These are phyloP conservation scores for Araneus ventricosus DNA, from an alignment of 1,140 invertebrate species.

Conservation along the genomic window DNA sequence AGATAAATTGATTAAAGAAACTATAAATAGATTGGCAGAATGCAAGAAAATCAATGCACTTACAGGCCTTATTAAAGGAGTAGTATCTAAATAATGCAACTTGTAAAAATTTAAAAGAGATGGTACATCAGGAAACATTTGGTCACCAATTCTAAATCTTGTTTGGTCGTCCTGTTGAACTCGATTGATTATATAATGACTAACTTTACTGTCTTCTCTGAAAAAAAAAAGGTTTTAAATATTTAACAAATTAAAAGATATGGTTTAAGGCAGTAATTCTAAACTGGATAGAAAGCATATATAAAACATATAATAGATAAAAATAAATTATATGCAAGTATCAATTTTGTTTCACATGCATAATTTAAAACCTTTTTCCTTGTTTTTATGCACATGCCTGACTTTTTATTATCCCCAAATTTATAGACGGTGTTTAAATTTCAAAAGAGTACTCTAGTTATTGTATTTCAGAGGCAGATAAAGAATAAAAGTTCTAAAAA, in stretches of 20 bases:
- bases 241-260: too few relatives aligned
- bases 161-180: conserved; percentile 85
- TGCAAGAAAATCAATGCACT: conserved; percentile 42
- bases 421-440: too few relatives aligned
- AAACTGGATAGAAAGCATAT: background rate
- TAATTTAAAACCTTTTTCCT: too few relatives aligned
- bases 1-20: too few relatives aligned
- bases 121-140: conserved; percentile 95
- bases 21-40: too few relatives aligned
- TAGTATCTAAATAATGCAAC: conserved; percentile 97
- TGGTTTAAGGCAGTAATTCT: too few relatives aligned
- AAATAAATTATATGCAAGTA: background rate
- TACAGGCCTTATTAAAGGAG: conserved; percentile 91
- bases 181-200: conserved; percentile 99
- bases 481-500: too few relatives aligned
- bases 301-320: background rate
- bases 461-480: too few relatives aligned
- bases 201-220: conserved; percentile 96
- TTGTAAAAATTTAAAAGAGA: conserved; percentile 95
- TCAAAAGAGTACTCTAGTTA: too few relatives aligned
- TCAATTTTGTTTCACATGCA: too few relatives aligned
- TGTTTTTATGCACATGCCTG: too few relatives aligned
- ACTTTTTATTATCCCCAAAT: too few relatives aligned
- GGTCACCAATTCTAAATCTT: conserved; percentile 95
- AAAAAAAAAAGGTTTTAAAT: conserved; percentile 18